These are phyloP conservation scores for Lepeophtheirus nordmannii DNA, from an alignment of 2,888 invertebrate genomes.

Conservation along the genomic window DNA sequence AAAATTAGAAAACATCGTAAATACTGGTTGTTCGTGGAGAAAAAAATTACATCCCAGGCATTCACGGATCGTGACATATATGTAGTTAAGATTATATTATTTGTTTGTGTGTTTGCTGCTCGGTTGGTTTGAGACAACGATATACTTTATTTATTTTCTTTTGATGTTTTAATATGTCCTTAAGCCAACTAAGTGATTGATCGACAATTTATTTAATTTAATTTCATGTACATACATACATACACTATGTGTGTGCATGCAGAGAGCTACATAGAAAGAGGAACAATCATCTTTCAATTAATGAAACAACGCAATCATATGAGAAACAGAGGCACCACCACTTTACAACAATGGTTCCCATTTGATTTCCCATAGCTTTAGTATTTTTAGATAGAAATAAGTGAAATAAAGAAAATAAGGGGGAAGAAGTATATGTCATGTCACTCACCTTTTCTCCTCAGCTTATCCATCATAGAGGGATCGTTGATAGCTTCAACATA, in stretches of 20 bases:
- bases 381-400: background rate
- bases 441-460: constrained; percentile 8
- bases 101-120: background rate
- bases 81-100: background rate
- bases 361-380: background rate
- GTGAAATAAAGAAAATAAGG: background rate
- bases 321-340: background rate
- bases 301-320: background rate
- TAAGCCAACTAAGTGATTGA: background rate
- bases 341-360: background rate
- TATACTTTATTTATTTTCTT: background rate
- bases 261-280: too few relatives aligned
- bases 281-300: background rate
- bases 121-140: background rate
- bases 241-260: too few relatives aligned
- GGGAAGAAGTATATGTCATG: background rate
- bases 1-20: constrained; percentile 7
- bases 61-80: background rate
- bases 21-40: constrained; percentile 3
- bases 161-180: constrained; percentile 3
- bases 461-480: constrained; percentile 28
- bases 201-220: background rate
- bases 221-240: background rate
- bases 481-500: background rate
- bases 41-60: background rate